Evolutionary conservation across 2,888 invertebrate species (phyloP), one percentile per base, ranked within the genome.

Genomic region (Tinea semifulvella): DNA sequence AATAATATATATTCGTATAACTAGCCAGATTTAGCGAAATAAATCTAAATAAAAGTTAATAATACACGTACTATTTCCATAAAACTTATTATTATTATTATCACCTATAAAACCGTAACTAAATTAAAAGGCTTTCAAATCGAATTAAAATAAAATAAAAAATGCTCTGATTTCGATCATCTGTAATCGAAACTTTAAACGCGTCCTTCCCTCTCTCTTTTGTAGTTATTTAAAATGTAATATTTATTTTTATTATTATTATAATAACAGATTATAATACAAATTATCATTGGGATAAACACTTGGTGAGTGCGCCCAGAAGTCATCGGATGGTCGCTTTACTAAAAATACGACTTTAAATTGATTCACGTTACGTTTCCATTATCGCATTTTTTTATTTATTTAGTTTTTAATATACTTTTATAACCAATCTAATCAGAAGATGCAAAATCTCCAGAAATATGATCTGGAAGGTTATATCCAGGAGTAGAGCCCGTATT

Each of bases 181-280:
- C 3, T 31, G 31, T 31, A 31, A 31, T 31, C 13, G 31, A 13
- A 31, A 31, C 6, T n/a, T n/a, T 31, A 31, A 31, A 31, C 31
- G 13, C n/a, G n/a, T 11, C 31, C 31, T 31, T 31, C 31, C n/a
- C 31, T 31, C 31, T 31, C 31, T 31, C 31, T 31, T 31, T 31
- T n/a, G n/a, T n/a, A n/a, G n/a, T n/a, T n/a, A n/a, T n/a, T n/a
- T 31, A 31, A 22, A 31, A 31, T 31, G 14, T 31, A 31, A 31
- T 31, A 31, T 13, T 31, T n/a, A 27, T n/a, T n/a, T 27, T n/a
- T n/a, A n/a, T n/a, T n/a, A 27, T 27, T n/a, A 7, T 7, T 22
- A 22, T 22, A 22, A 22, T 27, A 27, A 27, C 27, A 10, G 10
- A 27, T 27, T 27, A 31, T 13, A 13, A n/a, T n/a, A 31, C 31